Evolutionary conservation across 2,797 vertebrate genomes (phyloP).

Genomic region (Amazona ochrocephala): DNA sequence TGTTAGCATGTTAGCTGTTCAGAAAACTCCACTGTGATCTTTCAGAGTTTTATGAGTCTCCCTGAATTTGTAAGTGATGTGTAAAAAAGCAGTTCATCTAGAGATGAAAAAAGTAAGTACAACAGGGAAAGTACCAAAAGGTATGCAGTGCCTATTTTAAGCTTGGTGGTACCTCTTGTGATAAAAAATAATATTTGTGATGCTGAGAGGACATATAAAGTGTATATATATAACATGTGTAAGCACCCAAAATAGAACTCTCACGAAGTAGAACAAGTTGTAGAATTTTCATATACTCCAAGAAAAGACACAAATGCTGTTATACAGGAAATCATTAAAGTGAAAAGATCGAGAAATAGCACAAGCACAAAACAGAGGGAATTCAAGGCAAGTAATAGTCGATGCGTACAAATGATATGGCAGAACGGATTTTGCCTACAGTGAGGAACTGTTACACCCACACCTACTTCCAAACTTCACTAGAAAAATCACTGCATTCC

Average conservation of each 20-base stretch:
- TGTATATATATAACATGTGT: not conserved
- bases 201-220: not conserved
- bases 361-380: not conserved
- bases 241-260: not conserved
- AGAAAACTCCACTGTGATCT: not conserved
- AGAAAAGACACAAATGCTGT: not conserved
- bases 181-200: not conserved
- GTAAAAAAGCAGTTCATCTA: not conserved
- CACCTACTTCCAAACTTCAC: not conserved
- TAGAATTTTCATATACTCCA: not conserved
- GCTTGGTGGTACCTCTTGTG: not conserved
- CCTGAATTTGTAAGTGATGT: not conserved
- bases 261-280: not conserved
- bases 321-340: constrained; percentile 26
- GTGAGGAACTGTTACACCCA: not conserved
- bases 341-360: not conserved
- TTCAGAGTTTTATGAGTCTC: constrained; percentile 6
- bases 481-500: not conserved
- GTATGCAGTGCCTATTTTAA: not conserved
- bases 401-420: not conserved
- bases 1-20: not conserved
- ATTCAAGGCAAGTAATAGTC: not conserved
- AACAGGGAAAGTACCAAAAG: not conserved
- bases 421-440: constrained; percentile 18
- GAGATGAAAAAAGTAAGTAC: not conserved